A percentile compares a stretch with the other conserved stretches of the same genome.
Evolutionary conservation across 2,888 invertebrate genomes (phyloP).

Genomic region (Troglohyphantes excavatus): DNA sequence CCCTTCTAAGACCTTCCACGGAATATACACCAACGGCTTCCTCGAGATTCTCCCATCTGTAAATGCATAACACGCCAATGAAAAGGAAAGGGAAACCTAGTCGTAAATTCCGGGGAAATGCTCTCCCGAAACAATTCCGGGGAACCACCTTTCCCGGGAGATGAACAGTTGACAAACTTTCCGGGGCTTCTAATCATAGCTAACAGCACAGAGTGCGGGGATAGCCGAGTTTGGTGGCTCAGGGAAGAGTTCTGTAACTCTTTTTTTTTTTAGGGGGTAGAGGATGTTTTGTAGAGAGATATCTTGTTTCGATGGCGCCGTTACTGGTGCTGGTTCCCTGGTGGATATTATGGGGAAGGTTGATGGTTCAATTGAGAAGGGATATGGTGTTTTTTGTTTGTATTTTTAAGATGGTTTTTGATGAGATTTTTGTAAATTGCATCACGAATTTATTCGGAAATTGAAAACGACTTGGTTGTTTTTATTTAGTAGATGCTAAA

Average conservation of each 20-base stretch:
- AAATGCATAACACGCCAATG: background rate
- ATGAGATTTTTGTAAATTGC: too few species aligned
- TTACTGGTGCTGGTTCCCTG: background rate
- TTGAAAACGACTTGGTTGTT: too few species aligned
- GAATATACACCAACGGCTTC: background rate
- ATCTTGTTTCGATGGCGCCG: conserved; percentile 12
- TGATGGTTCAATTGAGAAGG: background rate
- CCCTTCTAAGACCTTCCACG: background rate
- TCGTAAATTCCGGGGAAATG: conserved; percentile 41
- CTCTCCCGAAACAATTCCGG: background rate
- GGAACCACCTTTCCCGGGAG: conserved; percentile 2
- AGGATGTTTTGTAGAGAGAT: background rate
- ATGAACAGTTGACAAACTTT: conserved; percentile 56
- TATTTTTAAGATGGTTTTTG: background rate
- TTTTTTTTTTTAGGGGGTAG: too few species aligned
- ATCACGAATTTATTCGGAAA: too few species aligned
- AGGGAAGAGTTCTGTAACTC: background rate
- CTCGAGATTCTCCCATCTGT: background rate
- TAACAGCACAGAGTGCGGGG: conserved; percentile 38
- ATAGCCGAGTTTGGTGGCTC: conserved; percentile 17
- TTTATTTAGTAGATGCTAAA: too few species aligned
- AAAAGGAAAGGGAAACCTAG: background rate
- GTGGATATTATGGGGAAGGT: conserved; percentile 10
- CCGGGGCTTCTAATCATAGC: conserved; percentile 58
- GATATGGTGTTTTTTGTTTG: background rate